Base-by-base conservation (phyloP, 2,888 invertebrate genomes). In the Trachelus iudaicus region DNA sequence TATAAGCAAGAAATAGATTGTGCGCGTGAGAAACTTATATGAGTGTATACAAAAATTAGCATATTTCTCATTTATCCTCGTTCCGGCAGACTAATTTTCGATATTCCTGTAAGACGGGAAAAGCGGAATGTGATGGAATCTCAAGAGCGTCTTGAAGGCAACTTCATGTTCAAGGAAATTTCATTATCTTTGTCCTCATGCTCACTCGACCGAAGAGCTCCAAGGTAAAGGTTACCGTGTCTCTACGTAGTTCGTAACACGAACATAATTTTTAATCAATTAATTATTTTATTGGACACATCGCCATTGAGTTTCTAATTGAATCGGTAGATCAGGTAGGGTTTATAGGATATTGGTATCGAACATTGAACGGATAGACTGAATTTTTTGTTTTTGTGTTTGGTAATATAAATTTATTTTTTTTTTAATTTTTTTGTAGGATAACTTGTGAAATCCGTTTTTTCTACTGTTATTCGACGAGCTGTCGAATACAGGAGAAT, bases 401-500 rank as follows among this genome's bases (percentile, higher is more conserved):
- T 71, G 33, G 75, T 68, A 80, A 80, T 80, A n/a, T n/a, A n/a
- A n/a, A n/a, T 77, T 78, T 75, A 82, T 37, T 80, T 79, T 79
- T 35, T 35, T 35, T 35, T 35, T 68, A 4, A 4, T 13, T 0
- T 37, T 40, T 15, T 23, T 56, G 9, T 23, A 23, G 56, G 2
- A 23, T 15, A 23, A 23, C 23, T 9, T 56, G 56, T 23, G 2
- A 56, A 56, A 56, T 56, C 56, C 56, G 56, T 56, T 56, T 56
- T 56, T 23, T 56, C 56, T 2, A 56, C 6, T 56, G 56, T 56
- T 56, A 56, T 23, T 9, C 56, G 23, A 56, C 56, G 23, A 56
- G 56, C 56, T 23, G 23, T 56, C 56, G 23, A 23, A 23, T 56
- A 23, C 15, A 56, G 15, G 9, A 23, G 9, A 56, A 56, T 23